phyloP scores from a whole-genome alignment of 2,113 vertebrate species.

The Hypomesus transpacificus region DNA sequence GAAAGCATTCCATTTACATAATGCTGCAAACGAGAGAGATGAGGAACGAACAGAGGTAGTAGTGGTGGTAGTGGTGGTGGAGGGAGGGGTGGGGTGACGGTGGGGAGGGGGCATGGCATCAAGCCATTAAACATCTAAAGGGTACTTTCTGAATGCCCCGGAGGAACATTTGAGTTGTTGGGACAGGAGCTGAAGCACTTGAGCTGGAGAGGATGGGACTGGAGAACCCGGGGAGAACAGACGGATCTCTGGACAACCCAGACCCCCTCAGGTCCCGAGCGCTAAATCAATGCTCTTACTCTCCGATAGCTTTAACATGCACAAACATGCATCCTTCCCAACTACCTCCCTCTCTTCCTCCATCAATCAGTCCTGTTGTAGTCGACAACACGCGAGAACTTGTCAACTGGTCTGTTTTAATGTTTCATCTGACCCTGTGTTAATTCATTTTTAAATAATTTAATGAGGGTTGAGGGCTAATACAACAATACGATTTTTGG shows the following conservation, averaged over 20 bases:
- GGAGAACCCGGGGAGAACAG: neutral
- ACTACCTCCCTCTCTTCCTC: neutral
- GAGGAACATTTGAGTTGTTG: neutral
- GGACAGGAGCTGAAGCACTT: slow-evolving; percentile 3
- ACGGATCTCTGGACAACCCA: neutral
- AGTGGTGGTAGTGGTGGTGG: no score
- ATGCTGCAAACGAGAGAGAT: neutral
- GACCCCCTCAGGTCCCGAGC: neutral
- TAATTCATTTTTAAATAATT: no score
- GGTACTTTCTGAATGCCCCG: neutral
- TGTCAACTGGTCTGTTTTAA: no score
- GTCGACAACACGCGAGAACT: neutral
- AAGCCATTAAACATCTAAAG: neutral
- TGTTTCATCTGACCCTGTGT: no score
- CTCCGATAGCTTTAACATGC: slow-evolving; percentile 6
- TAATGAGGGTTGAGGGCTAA: no score
- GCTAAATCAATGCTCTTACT: neutral
- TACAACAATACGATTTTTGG: no score
- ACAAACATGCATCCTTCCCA: neutral
- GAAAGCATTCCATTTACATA: no score
- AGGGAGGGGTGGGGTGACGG: no score
- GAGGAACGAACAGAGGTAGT: neutral
- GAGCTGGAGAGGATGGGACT: neutral
- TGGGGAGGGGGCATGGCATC: neutral
- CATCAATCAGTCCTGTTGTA: neutral